phyloP scores from a whole-genome alignment of 2,797 vertebrate genomes.

The Poeciliopsis gracilis region DNA sequence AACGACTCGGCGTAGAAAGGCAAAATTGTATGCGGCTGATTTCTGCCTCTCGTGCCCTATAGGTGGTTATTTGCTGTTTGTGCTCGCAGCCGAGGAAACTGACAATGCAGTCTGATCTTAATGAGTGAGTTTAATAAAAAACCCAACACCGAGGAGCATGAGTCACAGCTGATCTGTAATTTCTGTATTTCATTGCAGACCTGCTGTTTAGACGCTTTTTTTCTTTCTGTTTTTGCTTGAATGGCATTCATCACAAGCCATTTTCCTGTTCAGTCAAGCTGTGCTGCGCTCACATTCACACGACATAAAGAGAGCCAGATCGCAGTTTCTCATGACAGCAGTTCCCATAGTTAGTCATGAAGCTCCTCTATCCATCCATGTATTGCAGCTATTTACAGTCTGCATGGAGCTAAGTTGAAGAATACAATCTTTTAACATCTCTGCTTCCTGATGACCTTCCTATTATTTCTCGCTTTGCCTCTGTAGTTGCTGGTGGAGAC shows the following conservation, averaged over 20 bases:
- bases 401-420: conserved; percentile 8
- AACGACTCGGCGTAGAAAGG: conserved; percentile 54
- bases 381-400: conserved; percentile 1
- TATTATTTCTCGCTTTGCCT: not conserved
- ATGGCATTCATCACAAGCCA: conserved; percentile 32
- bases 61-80: conserved; percentile 65
- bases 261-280: conserved; percentile 51
- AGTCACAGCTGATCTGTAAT: conserved; percentile 67
- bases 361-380: conserved; percentile 24
- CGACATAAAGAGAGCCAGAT: conserved; percentile 19
- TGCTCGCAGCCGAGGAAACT: conserved; percentile 48
- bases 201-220: conserved; percentile 45
- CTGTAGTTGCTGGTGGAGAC: not conserved
- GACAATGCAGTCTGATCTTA: conserved; percentile 64
- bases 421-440: not conserved
- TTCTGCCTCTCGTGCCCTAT: conserved; percentile 61
- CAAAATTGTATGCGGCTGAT: conserved; percentile 74
- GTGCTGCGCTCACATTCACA: conserved; percentile 13
- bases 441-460: not conserved
- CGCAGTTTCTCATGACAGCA: not conserved
- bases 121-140: conserved; percentile 67
- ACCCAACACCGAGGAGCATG: conserved; percentile 41
- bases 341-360: conserved; percentile 23
- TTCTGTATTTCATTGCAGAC: conserved; percentile 44
- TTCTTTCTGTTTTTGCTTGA: conserved; percentile 13